phyloP scores from a whole-genome alignment of 2,888 invertebrate genomes.

The Yponomeuta sedellus region DNA sequence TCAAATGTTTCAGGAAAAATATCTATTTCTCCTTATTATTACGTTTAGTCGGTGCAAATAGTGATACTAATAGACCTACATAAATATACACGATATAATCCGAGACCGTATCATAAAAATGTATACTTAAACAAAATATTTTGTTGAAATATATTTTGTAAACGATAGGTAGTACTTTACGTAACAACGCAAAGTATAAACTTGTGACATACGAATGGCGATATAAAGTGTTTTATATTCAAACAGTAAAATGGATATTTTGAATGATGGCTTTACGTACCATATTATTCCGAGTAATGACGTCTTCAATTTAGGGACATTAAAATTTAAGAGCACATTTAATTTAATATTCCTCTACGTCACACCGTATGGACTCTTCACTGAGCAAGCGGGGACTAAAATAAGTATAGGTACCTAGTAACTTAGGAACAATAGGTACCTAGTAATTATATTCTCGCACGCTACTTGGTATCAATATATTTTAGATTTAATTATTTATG shows the following conservation, averaged over 20 bases:
- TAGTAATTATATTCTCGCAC: too few species aligned
- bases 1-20: too few species aligned
- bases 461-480: too few species aligned
- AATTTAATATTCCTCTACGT: constrained; percentile 43
- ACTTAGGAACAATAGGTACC: background rate
- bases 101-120: too few species aligned
- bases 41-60: too few species aligned
- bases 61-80: too few species aligned
- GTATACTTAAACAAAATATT: too few species aligned
- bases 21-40: too few species aligned
- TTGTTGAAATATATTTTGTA: too few species aligned
- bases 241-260: constrained; percentile 67
- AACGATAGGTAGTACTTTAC: background rate
- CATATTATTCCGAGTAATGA: constrained; percentile 49
- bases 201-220: constrained; percentile 27
- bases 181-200: constrained; percentile 36
- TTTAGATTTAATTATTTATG: too few species aligned
- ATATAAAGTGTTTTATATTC: constrained; percentile 66
- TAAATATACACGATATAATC: too few species aligned
- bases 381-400: background rate
- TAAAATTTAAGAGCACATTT: constrained; percentile 59
- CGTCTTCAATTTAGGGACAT: constrained; percentile 59
- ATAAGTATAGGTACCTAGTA: background rate
- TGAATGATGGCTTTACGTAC: constrained; percentile 49
- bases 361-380: background rate